Conservation (phyloP, 2,113 vertebrate genomes). For the Tetraodon nigroviridis region DNA sequence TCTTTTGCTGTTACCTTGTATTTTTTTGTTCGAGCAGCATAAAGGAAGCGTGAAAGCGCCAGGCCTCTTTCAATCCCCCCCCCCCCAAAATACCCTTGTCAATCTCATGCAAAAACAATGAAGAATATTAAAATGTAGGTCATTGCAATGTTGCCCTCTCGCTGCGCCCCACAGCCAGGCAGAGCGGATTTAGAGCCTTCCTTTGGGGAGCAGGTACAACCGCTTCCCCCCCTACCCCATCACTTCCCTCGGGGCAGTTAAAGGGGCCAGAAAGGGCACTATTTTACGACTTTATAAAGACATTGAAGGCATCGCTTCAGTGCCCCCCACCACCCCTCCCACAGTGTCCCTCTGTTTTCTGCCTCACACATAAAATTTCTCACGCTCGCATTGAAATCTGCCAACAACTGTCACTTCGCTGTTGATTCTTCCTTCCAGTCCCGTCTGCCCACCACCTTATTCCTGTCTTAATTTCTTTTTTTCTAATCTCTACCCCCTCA, state of each 20-base stretch:
- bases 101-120: constrained; percentile 7
- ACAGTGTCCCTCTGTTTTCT: constrained; percentile 13
- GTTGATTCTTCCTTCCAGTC: constrained; percentile 6
- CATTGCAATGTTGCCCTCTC: not conserved
- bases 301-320: constrained; percentile 42
- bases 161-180: constrained; percentile 14
- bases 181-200: constrained; percentile 45
- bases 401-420: not conserved
- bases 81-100: not conserved
- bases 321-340: constrained; percentile 20
- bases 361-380: constrained; percentile 13
- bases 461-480: constrained; percentile 4
- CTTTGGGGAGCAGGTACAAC: constrained; percentile 46
- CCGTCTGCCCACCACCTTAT: not conserved
- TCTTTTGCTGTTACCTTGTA: constrained; percentile 17
- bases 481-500: constrained; percentile 15
- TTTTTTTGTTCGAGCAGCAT: constrained; percentile 4
- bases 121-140: not conserved
- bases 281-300: constrained; percentile 64
- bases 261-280: constrained; percentile 53
- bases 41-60: constrained; percentile 14
- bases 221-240: constrained; percentile 11
- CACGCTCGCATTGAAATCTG: constrained; percentile 23
- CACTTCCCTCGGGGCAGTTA: constrained; percentile 54
- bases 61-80: not conserved